Percentiles rank a stretch among this genome's conserved stretches.
Evolutionary conservation across 2,888 invertebrate species (phyloP).

Genomic region (Hypselothyrea guttata): DNA sequence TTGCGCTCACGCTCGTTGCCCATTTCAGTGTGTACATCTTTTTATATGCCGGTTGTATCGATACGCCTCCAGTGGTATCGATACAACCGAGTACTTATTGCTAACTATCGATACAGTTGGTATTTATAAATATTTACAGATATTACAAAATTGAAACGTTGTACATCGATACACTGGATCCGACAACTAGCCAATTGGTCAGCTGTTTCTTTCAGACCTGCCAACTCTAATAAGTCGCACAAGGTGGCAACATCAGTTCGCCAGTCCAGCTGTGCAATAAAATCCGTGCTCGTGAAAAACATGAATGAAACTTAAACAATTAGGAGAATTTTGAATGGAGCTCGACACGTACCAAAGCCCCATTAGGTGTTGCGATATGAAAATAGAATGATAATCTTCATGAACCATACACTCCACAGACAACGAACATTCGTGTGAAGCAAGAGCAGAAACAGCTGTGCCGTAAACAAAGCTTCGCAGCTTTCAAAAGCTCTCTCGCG

Average conservation of each 20-base stretch:
- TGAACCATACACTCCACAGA: not conserved
- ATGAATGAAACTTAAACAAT: not conserved
- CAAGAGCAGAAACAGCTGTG: conserved; percentile 12
- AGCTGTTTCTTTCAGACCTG: conserved; percentile 10
- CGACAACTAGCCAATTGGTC: conserved; percentile 1
- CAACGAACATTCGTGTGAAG: not conserved
- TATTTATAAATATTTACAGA: no score
- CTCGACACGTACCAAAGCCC: not conserved
- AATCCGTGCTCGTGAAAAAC: conserved; percentile 1
- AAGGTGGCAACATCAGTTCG: conserved; percentile 18
- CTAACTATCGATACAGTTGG: no score
- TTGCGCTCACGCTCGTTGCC: no score
- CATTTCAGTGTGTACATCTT: no score
- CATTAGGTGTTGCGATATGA: not conserved
- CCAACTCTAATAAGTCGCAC: not conserved
- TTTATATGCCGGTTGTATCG: no score
- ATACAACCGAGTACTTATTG: no score
- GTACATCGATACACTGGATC: no score
- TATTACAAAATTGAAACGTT: no score
- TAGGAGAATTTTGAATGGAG: not conserved
- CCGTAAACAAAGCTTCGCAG: conserved; percentile 15
- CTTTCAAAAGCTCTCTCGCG: conserved; percentile 14
- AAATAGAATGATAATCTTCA: not conserved
- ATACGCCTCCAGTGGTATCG: no score
- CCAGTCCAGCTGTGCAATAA: conserved; percentile 15